phyloP scores from a whole-genome alignment of 2,113 vertebrate genomes.

The Thunnus thynnus region DNA sequence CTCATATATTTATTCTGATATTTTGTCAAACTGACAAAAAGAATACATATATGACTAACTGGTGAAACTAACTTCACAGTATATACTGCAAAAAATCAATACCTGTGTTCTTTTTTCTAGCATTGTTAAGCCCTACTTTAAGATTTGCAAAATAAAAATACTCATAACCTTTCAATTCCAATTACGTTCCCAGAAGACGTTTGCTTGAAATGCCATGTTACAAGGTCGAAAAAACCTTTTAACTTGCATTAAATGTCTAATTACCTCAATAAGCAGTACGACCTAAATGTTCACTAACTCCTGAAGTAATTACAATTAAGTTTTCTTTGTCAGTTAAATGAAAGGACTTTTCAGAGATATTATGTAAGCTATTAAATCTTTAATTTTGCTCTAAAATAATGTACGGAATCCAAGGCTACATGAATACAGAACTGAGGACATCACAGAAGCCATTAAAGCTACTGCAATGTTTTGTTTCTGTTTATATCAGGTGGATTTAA shows the following conservation, averaged over 20 bases:
- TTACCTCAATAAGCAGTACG: neutral
- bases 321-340: neutral
- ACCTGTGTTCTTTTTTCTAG: neutral
- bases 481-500: conserved; percentile 14
- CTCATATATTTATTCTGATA: too few species aligned
- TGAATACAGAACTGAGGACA: neutral
- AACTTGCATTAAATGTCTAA: conserved; percentile 28
- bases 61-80: too few species aligned
- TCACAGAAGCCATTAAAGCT: neutral
- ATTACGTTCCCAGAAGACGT: neutral
- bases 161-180: neutral
- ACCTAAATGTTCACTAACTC: conserved; percentile 9
- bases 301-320: neutral
- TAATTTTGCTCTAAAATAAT: neutral
- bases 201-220: conserved; percentile 6
- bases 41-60: neutral
- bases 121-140: neutral
- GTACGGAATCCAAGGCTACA: neutral
- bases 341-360: neutral
- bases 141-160: neutral
- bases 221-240: conserved; percentile 2
- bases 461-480: neutral
- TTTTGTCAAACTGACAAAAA: too few species aligned
- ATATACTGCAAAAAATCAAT: too few species aligned
- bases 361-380: neutral